Base-by-base conservation (phyloP, 2,113 vertebrate genomes). In the Orycteropus afer region DNA sequence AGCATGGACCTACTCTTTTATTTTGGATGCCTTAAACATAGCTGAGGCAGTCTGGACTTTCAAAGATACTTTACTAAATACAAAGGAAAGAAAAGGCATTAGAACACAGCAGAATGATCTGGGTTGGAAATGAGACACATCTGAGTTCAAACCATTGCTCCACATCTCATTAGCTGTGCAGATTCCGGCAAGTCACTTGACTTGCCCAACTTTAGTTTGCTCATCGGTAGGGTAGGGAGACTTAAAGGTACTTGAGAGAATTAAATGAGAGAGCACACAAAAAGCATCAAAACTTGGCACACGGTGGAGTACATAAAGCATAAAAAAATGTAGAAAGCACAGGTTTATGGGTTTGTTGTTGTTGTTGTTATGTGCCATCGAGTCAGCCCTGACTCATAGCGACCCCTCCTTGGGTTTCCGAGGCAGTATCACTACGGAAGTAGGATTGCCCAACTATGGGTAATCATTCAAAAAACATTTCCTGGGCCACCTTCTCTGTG, bases 271-370 rank as follows among this genome's bases (percentile, higher is more conserved):
- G 12, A 61, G 18, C 14, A 63, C 78, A 81, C n/a, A 88, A 15
- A 74, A 65, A 83, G 11, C 10, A 83, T 59, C n/a, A 92, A 67
- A 88, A 88, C 15, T 85, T 82, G 82, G 42, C 4, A 71, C 5
- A 67, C 3, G 47, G 25, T 37, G 15, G 5, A 74, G 14, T 53
- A 71, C 22, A 88, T 2, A 51, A 91, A 88, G 63, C 40, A 77
- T 89, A 77, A 15, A 89, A 37, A n/a, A n/a, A 92, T 88, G 81
- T 81, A 51, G n/a, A 92, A 95, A 90, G n/a, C 37, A 84, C 47
- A 49, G 63, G 27, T 37, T 93, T n/a, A n/a, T n/a, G n/a, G n/a
- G n/a, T n/a, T n/a, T n/a, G n/a, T n/a, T n/a, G n/a, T n/a, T n/a
- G n/a, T n/a, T n/a, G n/a, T n/a, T n/a, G n/a, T n/a, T n/a, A n/a